Evolutionary conservation across 2,113 vertebrate species (phyloP).

Genomic region (Pongo pygmaeus): DNA sequence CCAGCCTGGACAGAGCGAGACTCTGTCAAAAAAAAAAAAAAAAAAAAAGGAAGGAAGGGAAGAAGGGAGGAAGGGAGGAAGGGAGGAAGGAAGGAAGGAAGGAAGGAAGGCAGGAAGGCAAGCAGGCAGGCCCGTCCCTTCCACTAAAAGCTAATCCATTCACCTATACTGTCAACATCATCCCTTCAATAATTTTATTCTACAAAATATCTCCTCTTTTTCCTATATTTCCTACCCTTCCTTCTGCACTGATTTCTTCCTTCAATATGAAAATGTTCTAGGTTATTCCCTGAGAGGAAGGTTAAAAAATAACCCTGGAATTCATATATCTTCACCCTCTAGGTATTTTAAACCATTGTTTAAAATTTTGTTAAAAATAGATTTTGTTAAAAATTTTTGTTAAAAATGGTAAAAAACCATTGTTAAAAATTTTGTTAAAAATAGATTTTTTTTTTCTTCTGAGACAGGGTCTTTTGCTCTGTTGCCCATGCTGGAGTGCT

Average conservation of each 20-base stretch:
- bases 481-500: no score
- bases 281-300: neutral
- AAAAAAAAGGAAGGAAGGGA: no score
- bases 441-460: no score
- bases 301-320: neutral
- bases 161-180: neutral
- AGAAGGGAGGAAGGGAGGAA: no score
- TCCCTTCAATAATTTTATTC: neutral
- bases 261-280: neutral
- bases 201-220: neutral
- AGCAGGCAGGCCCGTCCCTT: fast-evolving
- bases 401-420: neutral
- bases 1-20: no score
- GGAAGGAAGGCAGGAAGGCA: fast-evolving
- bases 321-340: neutral
- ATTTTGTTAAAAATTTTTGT: no score
- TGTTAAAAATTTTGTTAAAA: neutral
- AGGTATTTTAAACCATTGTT: neutral
- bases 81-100: fast-evolving
- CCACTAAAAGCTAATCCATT: neutral
- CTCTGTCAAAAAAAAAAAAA: no score
- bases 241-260: neutral
- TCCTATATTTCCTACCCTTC: neutral
- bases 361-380: neutral
- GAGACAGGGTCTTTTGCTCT: no score